These are phyloP conservation scores for Eueides isabella DNA, from an alignment of 1,140 invertebrate genomes.

Conservation along the genomic window DNA sequence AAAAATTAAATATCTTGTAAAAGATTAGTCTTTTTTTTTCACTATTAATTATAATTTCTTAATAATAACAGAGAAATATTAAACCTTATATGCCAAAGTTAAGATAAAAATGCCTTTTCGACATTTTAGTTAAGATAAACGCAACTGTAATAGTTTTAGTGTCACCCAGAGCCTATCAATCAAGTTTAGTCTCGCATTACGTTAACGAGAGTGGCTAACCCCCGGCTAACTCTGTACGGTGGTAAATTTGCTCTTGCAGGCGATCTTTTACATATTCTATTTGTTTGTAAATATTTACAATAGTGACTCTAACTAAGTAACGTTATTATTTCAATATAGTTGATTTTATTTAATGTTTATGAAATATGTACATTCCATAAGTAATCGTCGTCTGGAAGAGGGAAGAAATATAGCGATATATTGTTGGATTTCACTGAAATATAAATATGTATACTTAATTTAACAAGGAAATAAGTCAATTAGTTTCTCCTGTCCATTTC, in stretches of 20 bases:
- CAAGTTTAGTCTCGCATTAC: constrained; percentile 65
- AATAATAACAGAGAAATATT: neutral
- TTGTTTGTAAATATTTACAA: neutral
- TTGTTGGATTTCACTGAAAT: too few relatives aligned
- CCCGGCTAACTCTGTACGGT: neutral
- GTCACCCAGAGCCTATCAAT: constrained; percentile 51
- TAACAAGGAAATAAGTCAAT: too few relatives aligned
- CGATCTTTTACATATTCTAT: constrained; percentile 3
- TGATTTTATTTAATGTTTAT: too few relatives aligned
- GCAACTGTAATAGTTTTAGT: constrained; percentile 41
- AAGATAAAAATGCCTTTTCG: neutral
- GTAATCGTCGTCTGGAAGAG: too few relatives aligned
- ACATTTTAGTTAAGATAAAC: constrained; percentile 40
- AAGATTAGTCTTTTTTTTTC: too few relatives aligned
- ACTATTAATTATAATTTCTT: too few relatives aligned
- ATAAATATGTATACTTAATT: too few relatives aligned
- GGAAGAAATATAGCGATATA: too few relatives aligned
- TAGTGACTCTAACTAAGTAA: neutral
- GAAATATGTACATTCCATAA: too few relatives aligned
- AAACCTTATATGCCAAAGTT: neutral
- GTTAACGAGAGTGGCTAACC: constrained; percentile 47
- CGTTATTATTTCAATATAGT: neutral
- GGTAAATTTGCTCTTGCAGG: neutral
- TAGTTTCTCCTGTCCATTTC: too few relatives aligned
- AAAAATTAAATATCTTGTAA: too few relatives aligned